Evolutionary conservation across 2,797 vertebrate genomes (phyloP).

Genomic region (Gymnoscopelus microlampas): DNA sequence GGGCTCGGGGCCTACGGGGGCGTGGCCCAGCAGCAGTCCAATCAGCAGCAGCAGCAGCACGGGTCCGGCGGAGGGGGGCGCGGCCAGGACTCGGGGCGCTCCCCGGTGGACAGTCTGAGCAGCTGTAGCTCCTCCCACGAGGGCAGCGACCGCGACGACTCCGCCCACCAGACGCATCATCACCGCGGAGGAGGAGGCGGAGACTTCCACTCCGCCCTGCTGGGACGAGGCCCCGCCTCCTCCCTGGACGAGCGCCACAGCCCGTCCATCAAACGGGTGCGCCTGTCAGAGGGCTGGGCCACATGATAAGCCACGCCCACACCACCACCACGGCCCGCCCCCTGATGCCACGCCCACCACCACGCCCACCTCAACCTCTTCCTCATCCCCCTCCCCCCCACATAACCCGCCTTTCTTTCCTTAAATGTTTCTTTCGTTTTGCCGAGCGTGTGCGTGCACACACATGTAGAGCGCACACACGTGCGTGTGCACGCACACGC

Average conservation of each 20-base stretch:
- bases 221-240: constrained; percentile 94
- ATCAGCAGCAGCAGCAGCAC: constrained; percentile 79
- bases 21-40: constrained; percentile 79
- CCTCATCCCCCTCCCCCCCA: background rate
- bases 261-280: constrained; percentile 97
- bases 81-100: constrained; percentile 97
- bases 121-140: constrained; percentile 99
- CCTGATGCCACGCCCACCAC: constrained; percentile 8
- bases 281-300: constrained; percentile 98
- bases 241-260: constrained; percentile 94
- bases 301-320: constrained; percentile 87
- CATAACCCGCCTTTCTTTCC: constrained; percentile 38
- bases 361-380: constrained; percentile 15
- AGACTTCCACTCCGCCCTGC: constrained; percentile 98
- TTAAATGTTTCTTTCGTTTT: constrained; percentile 77
- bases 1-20: constrained; percentile 74
- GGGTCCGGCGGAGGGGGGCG: constrained; percentile 86
- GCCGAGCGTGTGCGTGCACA: constrained; percentile 85
- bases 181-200: constrained; percentile 71
- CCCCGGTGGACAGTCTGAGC: constrained; percentile 98
- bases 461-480: too few relatives aligned
- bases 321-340: constrained; percentile 11
- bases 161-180: too few relatives aligned
- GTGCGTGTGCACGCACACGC: constrained; percentile 76
- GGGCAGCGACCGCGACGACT: constrained; percentile 96